Percentiles rank a stretch among this genome's conserved stretches.
phyloP scores from a whole-genome alignment of 2,113 vertebrate genomes.

The Trochalopteron elliotii region DNA sequence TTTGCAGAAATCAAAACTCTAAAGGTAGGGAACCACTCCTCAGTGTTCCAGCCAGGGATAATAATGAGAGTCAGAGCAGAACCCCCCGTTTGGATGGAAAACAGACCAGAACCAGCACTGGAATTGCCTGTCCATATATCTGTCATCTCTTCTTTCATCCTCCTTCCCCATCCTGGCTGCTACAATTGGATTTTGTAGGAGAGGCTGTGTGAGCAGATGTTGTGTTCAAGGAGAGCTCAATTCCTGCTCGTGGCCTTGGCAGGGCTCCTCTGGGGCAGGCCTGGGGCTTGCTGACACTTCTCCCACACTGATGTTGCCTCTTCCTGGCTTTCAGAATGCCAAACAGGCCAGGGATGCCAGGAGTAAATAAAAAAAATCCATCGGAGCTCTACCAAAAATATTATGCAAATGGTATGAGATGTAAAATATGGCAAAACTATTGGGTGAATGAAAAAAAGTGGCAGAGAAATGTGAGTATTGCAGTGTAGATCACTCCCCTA shows the following conservation, averaged over 20 bases:
- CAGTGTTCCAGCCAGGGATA: background rate
- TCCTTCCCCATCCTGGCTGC: background rate
- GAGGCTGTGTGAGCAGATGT: background rate
- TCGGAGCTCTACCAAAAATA: fast-evolving
- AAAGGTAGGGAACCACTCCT: background rate
- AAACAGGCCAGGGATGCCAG: background rate
- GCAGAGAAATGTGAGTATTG: background rate
- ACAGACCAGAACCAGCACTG: background rate
- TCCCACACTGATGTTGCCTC: background rate
- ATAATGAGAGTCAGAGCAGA: background rate
- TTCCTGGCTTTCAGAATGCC: background rate
- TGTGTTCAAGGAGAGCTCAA: background rate
- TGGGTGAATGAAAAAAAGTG: background rate
- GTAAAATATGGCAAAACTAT: background rate
- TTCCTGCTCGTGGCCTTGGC: background rate
- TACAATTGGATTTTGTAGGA: background rate
- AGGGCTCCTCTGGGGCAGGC: background rate
- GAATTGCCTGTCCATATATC: background rate
- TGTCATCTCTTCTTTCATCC: background rate
- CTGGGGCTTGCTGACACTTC: background rate
- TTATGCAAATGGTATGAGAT: background rate
- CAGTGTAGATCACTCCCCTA: background rate
- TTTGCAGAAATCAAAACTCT: background rate
- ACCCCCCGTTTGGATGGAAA: background rate
- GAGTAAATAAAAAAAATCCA: background rate